Conservation (phyloP, 2,113 vertebrate genomes). For the Tetraodon nigroviridis region DNA sequence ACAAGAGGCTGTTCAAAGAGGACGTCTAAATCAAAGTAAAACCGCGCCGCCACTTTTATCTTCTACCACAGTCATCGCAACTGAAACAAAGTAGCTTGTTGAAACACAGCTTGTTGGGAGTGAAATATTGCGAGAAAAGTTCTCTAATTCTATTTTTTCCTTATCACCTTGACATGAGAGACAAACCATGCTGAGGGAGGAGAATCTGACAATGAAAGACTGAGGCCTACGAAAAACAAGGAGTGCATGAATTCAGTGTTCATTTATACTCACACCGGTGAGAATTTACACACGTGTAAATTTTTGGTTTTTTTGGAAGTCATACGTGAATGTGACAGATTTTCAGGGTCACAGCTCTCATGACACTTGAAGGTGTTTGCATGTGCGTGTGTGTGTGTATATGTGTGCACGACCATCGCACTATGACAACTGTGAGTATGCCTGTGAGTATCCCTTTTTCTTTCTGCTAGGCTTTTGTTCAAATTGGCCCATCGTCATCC, state of each 20-base stretch:
- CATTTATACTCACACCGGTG: constrained; percentile 16
- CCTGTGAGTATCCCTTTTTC: constrained; percentile 31
- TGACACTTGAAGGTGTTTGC: constrained; percentile 23
- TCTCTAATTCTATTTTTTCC: constrained; percentile 2
- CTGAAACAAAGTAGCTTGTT: constrained; percentile 41
- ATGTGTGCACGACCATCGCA: constrained; percentile 11
- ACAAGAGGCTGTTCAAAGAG: constrained; percentile 57
- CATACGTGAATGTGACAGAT: constrained; percentile 3
- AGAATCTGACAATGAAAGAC: constrained; percentile 13
- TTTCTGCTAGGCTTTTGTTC: constrained; percentile 37
- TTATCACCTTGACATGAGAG: constrained; percentile 16
- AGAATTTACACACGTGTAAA: constrained; percentile 16
- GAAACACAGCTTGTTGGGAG: constrained; percentile 34
- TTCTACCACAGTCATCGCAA: constrained; percentile 34
- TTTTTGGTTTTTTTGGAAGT: constrained; percentile 1
- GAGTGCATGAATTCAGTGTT: background rate
- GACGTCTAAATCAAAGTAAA: constrained; percentile 57
- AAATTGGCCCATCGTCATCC: constrained; percentile 16
- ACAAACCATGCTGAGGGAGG: constrained; percentile 22
- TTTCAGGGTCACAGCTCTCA: constrained; percentile 29
- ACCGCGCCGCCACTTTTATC: constrained; percentile 55
- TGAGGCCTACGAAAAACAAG: background rate
- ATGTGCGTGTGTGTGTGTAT: background rate
- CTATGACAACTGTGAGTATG: constrained; percentile 23
- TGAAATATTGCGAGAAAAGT: constrained; percentile 12